phyloP scores from a whole-genome alignment of 2,113 vertebrate species.

The Lampris megalopsis region DNA sequence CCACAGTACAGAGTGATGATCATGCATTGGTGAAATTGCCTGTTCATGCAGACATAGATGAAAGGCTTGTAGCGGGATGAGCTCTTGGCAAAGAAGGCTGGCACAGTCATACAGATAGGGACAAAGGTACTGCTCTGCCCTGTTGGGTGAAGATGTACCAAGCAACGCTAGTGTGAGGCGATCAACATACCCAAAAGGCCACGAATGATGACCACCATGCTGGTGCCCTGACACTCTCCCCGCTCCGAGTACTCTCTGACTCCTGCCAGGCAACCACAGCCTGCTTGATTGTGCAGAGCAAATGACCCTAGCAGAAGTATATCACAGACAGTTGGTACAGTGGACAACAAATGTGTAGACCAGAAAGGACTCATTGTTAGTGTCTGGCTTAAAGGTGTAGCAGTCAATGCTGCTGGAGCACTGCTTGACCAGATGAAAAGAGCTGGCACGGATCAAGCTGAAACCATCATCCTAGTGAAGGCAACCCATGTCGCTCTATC shows the following conservation, averaged over 20 bases:
- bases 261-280: constrained; percentile 91
- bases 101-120: constrained; percentile 90
- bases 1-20: constrained; percentile 91
- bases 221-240: constrained; percentile 89
- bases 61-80: constrained; percentile 88
- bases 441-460: constrained; percentile 84
- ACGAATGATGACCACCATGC: constrained; percentile 91
- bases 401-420: constrained; percentile 91
- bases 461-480: constrained; percentile 89
- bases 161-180: constrained; percentile 85
- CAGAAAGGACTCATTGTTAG: constrained; percentile 90
- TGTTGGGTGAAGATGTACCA: constrained; percentile 90
- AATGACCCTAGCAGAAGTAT: constrained; percentile 90
- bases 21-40: constrained; percentile 94
- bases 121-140: constrained; percentile 82
- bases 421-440: constrained; percentile 88
- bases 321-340: constrained; percentile 81
- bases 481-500: constrained; percentile 87
- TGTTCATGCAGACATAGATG: constrained; percentile 92
- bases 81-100: constrained; percentile 91
- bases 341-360: constrained; percentile 92
- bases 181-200: constrained; percentile 87
- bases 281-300: constrained; percentile 91
- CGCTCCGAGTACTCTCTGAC: constrained; percentile 91
- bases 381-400: constrained; percentile 86